Evolutionary conservation across 2,888 invertebrate species (phyloP), one percentile per base, ranked within the genome.

Genomic region (Agrilus cyanescens): DNA sequence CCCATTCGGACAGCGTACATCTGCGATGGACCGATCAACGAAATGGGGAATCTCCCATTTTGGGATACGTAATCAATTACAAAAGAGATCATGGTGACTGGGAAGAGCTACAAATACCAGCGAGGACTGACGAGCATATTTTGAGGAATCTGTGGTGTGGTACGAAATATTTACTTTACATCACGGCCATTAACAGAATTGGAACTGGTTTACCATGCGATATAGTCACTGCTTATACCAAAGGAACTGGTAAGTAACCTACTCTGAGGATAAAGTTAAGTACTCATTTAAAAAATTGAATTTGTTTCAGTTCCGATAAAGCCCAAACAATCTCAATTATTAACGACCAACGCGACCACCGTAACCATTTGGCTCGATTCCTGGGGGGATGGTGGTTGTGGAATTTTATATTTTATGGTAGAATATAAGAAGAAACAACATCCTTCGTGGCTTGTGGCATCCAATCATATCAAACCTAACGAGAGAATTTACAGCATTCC

Each of bases 351-450:
- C 62, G 82, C 87, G 0, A 88, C 89, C 0, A 85, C 86, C 43
- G 86, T 87, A 40, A 86, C 86, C 0, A 78, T 88, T 16, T 88
- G 88, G 80, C 65, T 90, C 50, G 86, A 87, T 63, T 82, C 84
- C 0, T 90, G 89, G 89, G 84, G 85, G 31, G 88, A 89, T 57
- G 88, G 88, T 1, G 89, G 89, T 15, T 90, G 89, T 58, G 87
- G 87, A 3, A 87, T 90, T 50, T 73, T 85, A 7, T 85, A 86
- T 67, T 90, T 87, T 59, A 82, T 84, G 51, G 79, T 90, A 32
- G 88, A 89, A 60, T 89, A 87, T 58, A 69, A 78, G 45, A 73
- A 78, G 44, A 73, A 75, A 37, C 72, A 73, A 33, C 76, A 80
- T 49, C 70, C 77, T 10, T 72, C 81, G 59, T 86, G 87, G 87